These are phyloP conservation scores for Tor tambroides DNA, from an alignment of 2,113 vertebrate genomes.

Conservation along the genomic window DNA sequence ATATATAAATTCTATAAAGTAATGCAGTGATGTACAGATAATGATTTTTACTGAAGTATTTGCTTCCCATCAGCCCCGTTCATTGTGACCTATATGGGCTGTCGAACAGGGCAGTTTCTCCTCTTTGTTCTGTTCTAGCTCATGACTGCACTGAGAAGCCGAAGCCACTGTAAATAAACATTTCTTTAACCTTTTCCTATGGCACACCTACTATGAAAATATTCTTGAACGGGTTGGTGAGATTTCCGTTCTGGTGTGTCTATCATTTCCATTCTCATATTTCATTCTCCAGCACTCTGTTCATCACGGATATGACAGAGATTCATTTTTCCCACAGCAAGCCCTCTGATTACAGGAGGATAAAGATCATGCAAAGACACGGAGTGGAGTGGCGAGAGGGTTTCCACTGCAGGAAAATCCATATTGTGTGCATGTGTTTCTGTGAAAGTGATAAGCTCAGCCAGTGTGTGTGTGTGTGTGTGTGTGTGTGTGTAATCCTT, in stretches of 20 bases:
- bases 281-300: conserved; percentile 53
- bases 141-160: conserved; percentile 48
- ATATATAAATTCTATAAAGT: neutral
- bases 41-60: neutral
- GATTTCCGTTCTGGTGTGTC: conserved; percentile 60
- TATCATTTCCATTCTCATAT: conserved; percentile 67
- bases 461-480: neutral
- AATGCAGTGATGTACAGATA: neutral
- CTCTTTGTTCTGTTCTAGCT: conserved; percentile 59
- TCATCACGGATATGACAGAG: conserved; percentile 54
- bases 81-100: neutral
- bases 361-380: conserved; percentile 68
- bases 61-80: neutral
- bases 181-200: conserved; percentile 58
- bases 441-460: conserved; percentile 50
- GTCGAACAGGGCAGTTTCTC: conserved; percentile 21
- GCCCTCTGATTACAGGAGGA: conserved; percentile 52
- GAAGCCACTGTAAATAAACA: conserved; percentile 62
- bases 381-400: neutral
- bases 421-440: neutral
- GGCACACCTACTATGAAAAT: conserved; percentile 77
- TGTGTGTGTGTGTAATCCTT: conserved; percentile 8
- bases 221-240: conserved; percentile 58
- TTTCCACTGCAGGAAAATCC: conserved; percentile 62
- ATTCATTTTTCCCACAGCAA: conserved; percentile 52